phyloP scores from a whole-genome alignment of 2,797 vertebrate species.

The Molossus alvarezi region DNA sequence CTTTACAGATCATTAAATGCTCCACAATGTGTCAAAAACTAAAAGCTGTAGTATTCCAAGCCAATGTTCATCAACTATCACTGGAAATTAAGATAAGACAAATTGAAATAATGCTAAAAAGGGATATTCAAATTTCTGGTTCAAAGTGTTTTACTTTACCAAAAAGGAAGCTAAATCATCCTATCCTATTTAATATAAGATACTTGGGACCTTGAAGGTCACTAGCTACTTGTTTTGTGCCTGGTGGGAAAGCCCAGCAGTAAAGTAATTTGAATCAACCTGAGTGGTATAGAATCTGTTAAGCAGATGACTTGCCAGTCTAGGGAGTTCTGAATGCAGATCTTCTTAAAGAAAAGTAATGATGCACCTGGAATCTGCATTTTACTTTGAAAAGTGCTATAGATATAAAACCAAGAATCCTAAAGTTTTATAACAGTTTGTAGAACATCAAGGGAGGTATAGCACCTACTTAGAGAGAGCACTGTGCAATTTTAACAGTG shows the following conservation, averaged over 20 bases:
- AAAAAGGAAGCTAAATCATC: neutral
- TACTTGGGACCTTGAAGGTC: neutral
- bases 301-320: neutral
- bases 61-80: slow-evolving; percentile 9
- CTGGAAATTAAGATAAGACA: slow-evolving; percentile 57
- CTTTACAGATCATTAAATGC: neutral
- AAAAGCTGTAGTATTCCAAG: neutral
- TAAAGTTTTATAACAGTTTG: neutral
- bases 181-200: neutral
- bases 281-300: neutral
- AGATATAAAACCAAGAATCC: neutral
- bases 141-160: neutral
- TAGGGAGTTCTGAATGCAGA: slow-evolving; percentile 26
- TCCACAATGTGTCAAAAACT: neutral
- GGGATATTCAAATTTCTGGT: neutral
- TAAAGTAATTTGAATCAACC: neutral
- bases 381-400: neutral
- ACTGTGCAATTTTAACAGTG: neutral
- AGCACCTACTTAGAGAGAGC: neutral
- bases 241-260: neutral
- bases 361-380: neutral
- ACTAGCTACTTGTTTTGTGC: neutral
- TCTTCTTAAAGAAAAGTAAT: neutral
- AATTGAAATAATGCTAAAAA: slow-evolving; percentile 11
- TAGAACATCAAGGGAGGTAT: neutral